Base-by-base conservation (phyloP, 2,113 vertebrate genomes). In the Marmota monax region DNA sequence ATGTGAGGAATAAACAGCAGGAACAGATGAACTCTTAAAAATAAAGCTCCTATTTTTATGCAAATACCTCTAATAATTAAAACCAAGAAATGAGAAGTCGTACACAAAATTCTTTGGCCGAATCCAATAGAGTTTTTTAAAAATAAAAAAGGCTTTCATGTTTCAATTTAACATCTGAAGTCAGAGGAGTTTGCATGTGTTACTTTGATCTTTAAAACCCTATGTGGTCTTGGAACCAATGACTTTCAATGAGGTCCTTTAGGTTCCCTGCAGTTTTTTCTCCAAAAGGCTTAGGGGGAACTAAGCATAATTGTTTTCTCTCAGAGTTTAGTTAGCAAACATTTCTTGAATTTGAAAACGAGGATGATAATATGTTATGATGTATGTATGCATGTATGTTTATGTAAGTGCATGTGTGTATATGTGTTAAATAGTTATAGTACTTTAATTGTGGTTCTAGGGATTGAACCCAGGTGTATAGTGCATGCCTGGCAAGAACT, bases 11-110 rank as follows among this genome's bases (percentile, higher is more conserved):
- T 84, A 82, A 97, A 91, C 92, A 97, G 92, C 84, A 80, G 92
- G 73, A 45, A 86, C 83, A 93, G 74, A 86, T 63, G 74, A 97
- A 93, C 58, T 89, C 70, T 94, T 95, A 96, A 78, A 95, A 91
- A 90, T 51, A 94, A 95, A 74, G 72, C 65, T 76, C 42, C 22
- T 63, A 13, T 94, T 97, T 97, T 93, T 87, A 94, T 90, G 86
- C 67, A 98, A 88, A 97, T 96, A 63, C 8, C 12, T 78, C 79
- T 84, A 78, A 87, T 90, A 97, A 96, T 95, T 98, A 96, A 97
- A 96, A 94, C 74, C 88, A 37, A 90, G 53, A 94, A 88, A 95
- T 37, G 76, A 39, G 58, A 92, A 96, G 63, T 53, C 10, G 8
- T 93, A 37, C 23, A 84, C 65, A 95, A 45, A 73, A 96, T 89